Evolutionary conservation across 2,113 vertebrate genomes (phyloP).

Genomic region (Poecilia latipinna): DNA sequence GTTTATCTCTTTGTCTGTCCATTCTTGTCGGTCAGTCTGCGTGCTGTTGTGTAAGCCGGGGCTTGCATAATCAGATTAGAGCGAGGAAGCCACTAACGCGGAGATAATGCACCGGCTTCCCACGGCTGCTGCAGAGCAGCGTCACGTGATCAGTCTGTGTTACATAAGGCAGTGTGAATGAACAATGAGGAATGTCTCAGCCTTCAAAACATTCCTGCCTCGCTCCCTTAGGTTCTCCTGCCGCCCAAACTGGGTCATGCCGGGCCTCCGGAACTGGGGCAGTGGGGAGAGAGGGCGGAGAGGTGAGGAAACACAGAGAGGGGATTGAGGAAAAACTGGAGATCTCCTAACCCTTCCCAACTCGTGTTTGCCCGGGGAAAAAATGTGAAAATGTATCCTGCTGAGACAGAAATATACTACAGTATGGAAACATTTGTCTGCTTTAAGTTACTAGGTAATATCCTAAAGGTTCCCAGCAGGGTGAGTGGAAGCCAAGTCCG

Average conservation of each 20-base stretch:
- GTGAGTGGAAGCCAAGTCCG: neutral
- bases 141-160: constrained; percentile 73
- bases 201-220: constrained; percentile 76
- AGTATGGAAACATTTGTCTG: constrained; percentile 37
- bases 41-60: constrained; percentile 62
- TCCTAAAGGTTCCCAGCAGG: neutral
- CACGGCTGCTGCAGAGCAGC: constrained; percentile 68
- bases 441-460: constrained; percentile 9
- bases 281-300: constrained; percentile 66
- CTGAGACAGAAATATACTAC: constrained; percentile 8
- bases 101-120: constrained; percentile 73
- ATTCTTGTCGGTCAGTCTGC: constrained; percentile 29
- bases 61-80: constrained; percentile 77
- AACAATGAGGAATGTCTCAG: constrained; percentile 81
- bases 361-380: constrained; percentile 40
- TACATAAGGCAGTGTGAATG: constrained; percentile 80
- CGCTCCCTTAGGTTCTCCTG: constrained; percentile 52
- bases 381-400: neutral
- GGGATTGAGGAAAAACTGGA: constrained; percentile 54
- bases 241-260: constrained; percentile 75
- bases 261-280: constrained; percentile 73
- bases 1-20: constrained; percentile 17
- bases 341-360: constrained; percentile 26
- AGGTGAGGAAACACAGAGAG: constrained; percentile 23
- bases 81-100: constrained; percentile 66